Conservation (phyloP, 2,797 vertebrate genomes). For the Coregonus suidteri region DNA sequence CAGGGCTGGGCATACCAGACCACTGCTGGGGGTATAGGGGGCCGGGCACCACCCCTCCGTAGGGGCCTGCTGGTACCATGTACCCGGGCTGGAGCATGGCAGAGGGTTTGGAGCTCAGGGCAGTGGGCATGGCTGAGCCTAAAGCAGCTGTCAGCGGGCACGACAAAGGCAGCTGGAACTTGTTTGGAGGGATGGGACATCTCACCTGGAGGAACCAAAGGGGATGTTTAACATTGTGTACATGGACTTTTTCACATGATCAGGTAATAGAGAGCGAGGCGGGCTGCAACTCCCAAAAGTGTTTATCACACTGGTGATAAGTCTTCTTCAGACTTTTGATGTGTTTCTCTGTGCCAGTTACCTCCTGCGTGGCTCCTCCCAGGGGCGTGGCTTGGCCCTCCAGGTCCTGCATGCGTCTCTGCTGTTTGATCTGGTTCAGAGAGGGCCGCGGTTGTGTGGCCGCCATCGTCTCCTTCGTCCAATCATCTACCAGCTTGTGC, state of each 20-base stretch:
- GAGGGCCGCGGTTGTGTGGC: constrained; percentile 83
- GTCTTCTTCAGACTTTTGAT: constrained; percentile 6
- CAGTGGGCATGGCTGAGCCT: constrained; percentile 69
- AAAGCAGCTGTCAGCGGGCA: constrained; percentile 74
- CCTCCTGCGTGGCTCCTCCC: constrained; percentile 59
- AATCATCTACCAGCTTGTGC: constrained; percentile 93
- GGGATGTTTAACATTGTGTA: constrained; percentile 29
- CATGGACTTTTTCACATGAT: background rate
- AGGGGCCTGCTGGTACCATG: constrained; percentile 71
- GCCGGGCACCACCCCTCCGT: constrained; percentile 67
- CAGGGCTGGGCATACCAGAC: constrained; percentile 62
- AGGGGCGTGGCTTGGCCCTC: constrained; percentile 66
- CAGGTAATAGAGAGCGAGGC: background rate
- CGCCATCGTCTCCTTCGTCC: constrained; percentile 88
- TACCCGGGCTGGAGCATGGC: constrained; percentile 66
- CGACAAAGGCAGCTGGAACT: constrained; percentile 74
- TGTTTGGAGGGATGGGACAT: constrained; percentile 65
- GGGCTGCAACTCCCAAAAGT: background rate
- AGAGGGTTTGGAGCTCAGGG: constrained; percentile 66
- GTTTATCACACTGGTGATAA: too few relatives aligned
- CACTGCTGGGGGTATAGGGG: constrained; percentile 76
- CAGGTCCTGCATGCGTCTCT: constrained; percentile 84
- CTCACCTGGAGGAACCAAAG: constrained; percentile 77
- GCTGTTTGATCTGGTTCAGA: constrained; percentile 91
- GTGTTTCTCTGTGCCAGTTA: constrained; percentile 42